Evolutionary conservation across 2,888 invertebrate genomes (phyloP), one percentile per base, ranked within the genome.

Genomic region (Xanthostigma xanthostigma): DNA sequence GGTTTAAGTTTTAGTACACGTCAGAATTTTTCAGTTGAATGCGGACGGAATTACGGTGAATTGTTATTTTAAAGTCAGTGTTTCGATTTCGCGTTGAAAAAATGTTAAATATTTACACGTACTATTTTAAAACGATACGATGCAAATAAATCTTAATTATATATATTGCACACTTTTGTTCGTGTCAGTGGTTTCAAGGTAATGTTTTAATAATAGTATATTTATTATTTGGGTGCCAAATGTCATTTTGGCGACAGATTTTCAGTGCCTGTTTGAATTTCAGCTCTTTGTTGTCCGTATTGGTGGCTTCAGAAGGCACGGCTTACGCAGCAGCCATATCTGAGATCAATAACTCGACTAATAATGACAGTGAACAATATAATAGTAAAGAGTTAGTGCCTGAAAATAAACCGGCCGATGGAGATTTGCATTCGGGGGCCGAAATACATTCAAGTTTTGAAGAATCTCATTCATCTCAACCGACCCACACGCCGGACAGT

Each of bases 121-220:
- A 5, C 27, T 27, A 27, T 27, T 27, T 27, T 27, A 27, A 44
- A 36, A 33, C 35, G 36, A 44, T 42, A 42, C 42, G 38, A 48
- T 48, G 48, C 42, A 48, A 40, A 36, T 43, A 14, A 48, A 35
- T 48, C 37, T 42, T 2, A 33, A 27, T 43, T 36, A 33, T 43
- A 36, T 48, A 36, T 48, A 48, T 48, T 42, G 36, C 27, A 36
- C 43, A 12, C 38, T 48, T 42, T 43, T 48, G 38, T 38, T 48
- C 10, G 33, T 48, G 17, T 36, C 42, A 27, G 35, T 38, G 9
- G 33, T 35, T 12, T 48, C 41, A 42, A 48, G 48, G 48, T 48
- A 43, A 27, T 27, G n/a, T 9, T 42, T 27, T 13, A 34, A 8
- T 44, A 34, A 34, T 27, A 33, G 37, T 13, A 14, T 47, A 13